Evolutionary conservation across 2,888 invertebrate species (phyloP).

Genomic region (Acronicta aceris): DNA sequence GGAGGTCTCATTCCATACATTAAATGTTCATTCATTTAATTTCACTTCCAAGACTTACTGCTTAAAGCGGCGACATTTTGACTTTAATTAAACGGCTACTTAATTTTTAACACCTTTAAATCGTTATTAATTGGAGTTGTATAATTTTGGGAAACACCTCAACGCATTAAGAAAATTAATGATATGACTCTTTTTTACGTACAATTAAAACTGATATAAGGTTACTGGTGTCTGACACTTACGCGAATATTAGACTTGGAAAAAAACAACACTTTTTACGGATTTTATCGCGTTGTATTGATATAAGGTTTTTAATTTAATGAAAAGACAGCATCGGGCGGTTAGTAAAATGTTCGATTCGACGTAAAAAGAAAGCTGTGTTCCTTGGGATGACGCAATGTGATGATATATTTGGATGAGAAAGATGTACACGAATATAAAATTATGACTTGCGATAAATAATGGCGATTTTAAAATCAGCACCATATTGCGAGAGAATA

Average conservation of each 20-base stretch:
- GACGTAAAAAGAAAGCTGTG: too few species aligned
- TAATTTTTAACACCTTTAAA: slow-evolving; percentile 48
- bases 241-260: too few species aligned
- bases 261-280: too few species aligned
- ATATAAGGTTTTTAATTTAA: not conserved
- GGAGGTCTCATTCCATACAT: slow-evolving; percentile 20
- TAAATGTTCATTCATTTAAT: slow-evolving; percentile 19
- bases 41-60: slow-evolving; percentile 17
- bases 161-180: slow-evolving; percentile 15
- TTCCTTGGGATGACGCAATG: too few species aligned
- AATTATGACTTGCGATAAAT: too few species aligned
- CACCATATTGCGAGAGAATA: too few species aligned
- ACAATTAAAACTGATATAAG: slow-evolving; percentile 3
- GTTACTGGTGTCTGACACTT: too few species aligned
- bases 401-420: too few species aligned
- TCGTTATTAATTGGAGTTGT: slow-evolving; percentile 45
- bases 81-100: slow-evolving; percentile 35
- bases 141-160: slow-evolving; percentile 38
- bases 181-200: slow-evolving; percentile 20
- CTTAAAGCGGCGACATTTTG: slow-evolving; percentile 41
- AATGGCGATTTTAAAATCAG: too few species aligned
- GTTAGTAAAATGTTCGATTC: slow-evolving; percentile 9
- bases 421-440: too few species aligned
- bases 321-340: not conserved
- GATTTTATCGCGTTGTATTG: too few species aligned